Evolutionary conservation across 2,888 invertebrate genomes (phyloP).

Genomic region (Iselma pallidipennis): DNA sequence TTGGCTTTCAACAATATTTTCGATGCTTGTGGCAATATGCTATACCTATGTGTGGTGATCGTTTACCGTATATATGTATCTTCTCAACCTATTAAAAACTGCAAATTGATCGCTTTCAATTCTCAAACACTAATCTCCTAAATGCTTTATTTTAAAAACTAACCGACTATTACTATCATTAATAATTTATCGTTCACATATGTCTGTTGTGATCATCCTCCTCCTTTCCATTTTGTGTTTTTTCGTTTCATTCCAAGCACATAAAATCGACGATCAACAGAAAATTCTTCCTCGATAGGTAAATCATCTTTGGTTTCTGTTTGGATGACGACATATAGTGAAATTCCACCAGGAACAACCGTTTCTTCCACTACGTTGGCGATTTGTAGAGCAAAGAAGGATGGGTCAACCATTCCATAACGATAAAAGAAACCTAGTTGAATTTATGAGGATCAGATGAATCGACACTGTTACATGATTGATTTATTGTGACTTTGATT

Average conservation of each 20-base stretch:
- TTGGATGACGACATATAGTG: no score
- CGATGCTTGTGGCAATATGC: background rate
- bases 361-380: background rate
- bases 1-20: background rate
- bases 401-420: constrained; percentile 21
- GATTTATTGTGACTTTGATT: constrained; percentile 55
- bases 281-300: background rate
- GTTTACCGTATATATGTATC: background rate
- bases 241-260: no score
- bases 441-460: constrained; percentile 50
- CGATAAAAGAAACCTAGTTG: constrained; percentile 37
- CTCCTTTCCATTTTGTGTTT: no score
- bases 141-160: background rate
- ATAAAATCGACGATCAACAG: background rate
- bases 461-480: constrained; percentile 47
- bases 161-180: no score
- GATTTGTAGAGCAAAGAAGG: background rate
- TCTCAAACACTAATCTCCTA: background rate
- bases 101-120: background rate
- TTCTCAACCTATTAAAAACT: background rate
- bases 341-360: background rate
- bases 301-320: background rate
- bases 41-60: background rate
- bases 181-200: no score
- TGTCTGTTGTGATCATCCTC: no score